phyloP scores from a whole-genome alignment of 1,140 invertebrate genomes.

The Propsilocerus akamusi region DNA sequence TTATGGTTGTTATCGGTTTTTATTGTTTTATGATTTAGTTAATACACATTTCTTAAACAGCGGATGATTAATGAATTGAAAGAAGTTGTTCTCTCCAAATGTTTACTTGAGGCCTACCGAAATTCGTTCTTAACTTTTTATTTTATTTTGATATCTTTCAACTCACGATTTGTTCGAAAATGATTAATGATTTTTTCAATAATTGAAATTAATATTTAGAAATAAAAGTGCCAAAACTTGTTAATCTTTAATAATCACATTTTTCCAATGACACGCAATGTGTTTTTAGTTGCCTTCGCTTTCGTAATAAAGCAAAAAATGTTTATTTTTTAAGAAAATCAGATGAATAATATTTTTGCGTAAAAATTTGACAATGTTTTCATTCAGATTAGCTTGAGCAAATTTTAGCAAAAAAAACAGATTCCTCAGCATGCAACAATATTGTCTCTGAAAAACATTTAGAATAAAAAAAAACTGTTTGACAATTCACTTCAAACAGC shows the following conservation, averaged over 20 bases:
- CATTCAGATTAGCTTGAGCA: too few species aligned
- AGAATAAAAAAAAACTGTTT: too few species aligned
- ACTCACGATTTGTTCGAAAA: not conserved
- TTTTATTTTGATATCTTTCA: not conserved
- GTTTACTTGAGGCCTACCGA: not conserved
- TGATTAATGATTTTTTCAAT: not conserved
- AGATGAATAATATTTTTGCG: too few species aligned
- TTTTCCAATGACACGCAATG: too few species aligned
- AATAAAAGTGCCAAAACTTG: slow-evolving; percentile 2
- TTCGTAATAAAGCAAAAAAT: too few species aligned
- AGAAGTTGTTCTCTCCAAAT: not conserved
- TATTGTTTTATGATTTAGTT: slow-evolving; percentile 2
- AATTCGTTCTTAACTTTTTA: not conserved
- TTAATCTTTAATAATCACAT: slow-evolving; percentile 2
- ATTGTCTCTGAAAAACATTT: too few species aligned
- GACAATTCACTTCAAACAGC: not conserved
- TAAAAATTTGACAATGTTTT: too few species aligned
- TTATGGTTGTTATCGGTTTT: not conserved
- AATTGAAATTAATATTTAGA: not conserved
- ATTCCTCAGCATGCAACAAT: too few species aligned
- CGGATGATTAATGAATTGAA: not conserved
- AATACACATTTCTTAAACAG: not conserved
- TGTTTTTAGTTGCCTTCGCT: too few species aligned
- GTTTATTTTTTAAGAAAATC: too few species aligned
- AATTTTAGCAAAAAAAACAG: too few species aligned